Evolutionary conservation across 2,797 vertebrate species (phyloP), one percentile per base, ranked within the genome.

Genomic region (Chelmon rostratus): DNA sequence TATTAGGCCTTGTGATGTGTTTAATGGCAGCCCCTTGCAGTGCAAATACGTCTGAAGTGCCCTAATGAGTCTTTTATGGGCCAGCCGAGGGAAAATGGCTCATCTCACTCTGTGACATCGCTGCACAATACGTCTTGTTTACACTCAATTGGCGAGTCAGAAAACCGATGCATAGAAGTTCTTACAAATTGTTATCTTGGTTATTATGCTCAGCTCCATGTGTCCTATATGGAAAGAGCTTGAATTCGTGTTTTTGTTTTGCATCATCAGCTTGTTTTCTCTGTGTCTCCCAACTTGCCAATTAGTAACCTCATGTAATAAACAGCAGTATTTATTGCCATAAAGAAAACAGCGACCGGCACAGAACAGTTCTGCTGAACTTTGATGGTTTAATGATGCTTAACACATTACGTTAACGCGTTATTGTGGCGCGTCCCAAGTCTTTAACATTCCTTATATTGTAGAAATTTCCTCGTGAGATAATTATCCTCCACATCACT

Each of bases 1-100:
- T 95, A 95, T 95, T 94, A 95, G 93, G 91, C 89, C 93, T 91
- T 94, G 92, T 94, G 94, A 94, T 95, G 94, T 94, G 92, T 94
- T 94, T 95, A 95, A 96, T 94, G 93, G 93, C 89, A 87, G 92
- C 91, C 88, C 90, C 92, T 92, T 59, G 81, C 93, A 88, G 93
- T 84, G 92, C 92, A 93, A 94, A 94, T 93, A 94, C 88, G 66
- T 92, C 92, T 95, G 92, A 94, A 95, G 87, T 93, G 92, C 81
- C 90, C 93, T 95, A 95, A 95, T 93, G 94, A 95, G 94, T 86
- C 88, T 94, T 94, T 95, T 91, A 95, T 92, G 89, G 93, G 83
- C 92, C 87, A 84, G 88, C 89, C 87, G 82, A 73, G 83, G 83
- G 89, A 93, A 92, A 95, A 93, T 88, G 89, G 85, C 93, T 91